Evolutionary conservation across 1,140 invertebrate species (phyloP).

Genomic region (Zaprionus vittiger): DNA sequence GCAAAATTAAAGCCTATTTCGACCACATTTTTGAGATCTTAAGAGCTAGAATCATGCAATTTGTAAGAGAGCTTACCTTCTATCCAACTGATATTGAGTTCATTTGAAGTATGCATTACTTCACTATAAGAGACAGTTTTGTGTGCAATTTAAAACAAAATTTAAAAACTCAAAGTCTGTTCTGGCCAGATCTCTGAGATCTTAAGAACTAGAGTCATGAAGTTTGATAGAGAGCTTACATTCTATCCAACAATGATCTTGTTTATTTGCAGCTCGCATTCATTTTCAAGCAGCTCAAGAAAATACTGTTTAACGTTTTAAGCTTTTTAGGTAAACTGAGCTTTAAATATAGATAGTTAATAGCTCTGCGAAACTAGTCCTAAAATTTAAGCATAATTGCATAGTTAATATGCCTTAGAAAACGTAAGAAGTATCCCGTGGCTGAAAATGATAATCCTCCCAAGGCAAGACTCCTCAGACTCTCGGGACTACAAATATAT

Average conservation of each 20-base stretch:
- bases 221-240: neutral
- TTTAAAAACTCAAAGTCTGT: neutral
- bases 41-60: neutral
- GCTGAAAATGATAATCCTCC: neutral
- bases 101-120: neutral
- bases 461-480: neutral
- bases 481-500: neutral
- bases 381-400: neutral
- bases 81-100: neutral
- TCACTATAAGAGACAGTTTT: neutral
- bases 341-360: neutral
- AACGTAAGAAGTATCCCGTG: neutral
- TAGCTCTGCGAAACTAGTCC: neutral
- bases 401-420: neutral
- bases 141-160: too few species aligned
- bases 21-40: neutral
- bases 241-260: neutral
- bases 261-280: neutral
- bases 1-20: neutral
- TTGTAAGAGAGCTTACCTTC: neutral
- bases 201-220: neutral
- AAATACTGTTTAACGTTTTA: neutral
- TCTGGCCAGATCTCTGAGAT: neutral
- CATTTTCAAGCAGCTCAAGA: neutral
- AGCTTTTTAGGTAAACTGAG: neutral